Evolutionary conservation across 2,888 invertebrate genomes (phyloP).

Genomic region (Meta bourneti): DNA sequence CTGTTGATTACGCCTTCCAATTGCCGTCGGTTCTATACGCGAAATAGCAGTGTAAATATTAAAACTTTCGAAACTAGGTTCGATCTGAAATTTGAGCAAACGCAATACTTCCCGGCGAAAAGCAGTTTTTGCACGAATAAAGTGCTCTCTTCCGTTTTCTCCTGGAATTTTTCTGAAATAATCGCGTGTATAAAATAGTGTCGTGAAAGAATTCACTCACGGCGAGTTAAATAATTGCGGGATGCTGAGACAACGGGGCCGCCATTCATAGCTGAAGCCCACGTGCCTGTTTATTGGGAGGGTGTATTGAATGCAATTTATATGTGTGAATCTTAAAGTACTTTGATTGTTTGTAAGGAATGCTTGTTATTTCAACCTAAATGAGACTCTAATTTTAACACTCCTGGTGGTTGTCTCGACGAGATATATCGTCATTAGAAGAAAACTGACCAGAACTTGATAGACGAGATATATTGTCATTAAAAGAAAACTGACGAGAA

Average conservation of each 20-base stretch:
- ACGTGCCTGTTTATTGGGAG: too few relatives aligned
- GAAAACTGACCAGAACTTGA: too few relatives aligned
- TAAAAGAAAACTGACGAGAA: too few relatives aligned
- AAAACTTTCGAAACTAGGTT: constrained; percentile 23
- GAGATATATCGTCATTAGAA: too few relatives aligned
- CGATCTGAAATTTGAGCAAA: constrained; percentile 32
- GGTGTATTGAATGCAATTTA: too few relatives aligned
- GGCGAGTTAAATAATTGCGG: not conserved
- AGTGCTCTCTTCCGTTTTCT: constrained; percentile 9
- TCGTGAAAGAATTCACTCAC: not conserved
- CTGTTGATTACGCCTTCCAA: constrained; percentile 9
- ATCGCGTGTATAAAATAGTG: not conserved
- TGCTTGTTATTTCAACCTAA: too few relatives aligned
- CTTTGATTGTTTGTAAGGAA: too few relatives aligned
- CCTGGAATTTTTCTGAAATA: constrained; percentile 4
- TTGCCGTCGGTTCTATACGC: not conserved
- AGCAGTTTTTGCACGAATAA: not conserved
- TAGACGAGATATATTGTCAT: too few relatives aligned
- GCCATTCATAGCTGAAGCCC: constrained; percentile 28
- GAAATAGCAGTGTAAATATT: constrained; percentile 34
- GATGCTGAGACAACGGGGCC: not conserved
- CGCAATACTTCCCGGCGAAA: not conserved
- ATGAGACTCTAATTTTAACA: too few relatives aligned
- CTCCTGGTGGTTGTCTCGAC: too few relatives aligned
- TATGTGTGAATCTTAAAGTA: too few relatives aligned